Base-by-base conservation (phyloP, 2,888 invertebrate genomes). In the Coleophora flavipennella region DNA sequence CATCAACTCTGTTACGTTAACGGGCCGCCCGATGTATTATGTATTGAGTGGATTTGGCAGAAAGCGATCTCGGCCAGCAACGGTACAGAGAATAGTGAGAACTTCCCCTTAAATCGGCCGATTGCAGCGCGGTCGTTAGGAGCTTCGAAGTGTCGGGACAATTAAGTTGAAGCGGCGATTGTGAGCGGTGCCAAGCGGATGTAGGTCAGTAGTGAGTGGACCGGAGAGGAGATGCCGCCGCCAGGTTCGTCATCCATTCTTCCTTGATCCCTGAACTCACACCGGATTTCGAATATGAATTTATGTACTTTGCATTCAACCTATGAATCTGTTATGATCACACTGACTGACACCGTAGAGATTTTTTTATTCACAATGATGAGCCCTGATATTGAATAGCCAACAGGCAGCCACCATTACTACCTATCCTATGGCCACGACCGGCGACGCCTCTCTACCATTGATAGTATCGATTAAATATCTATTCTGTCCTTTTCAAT, bases 81-180 rank as follows among this genome's bases (percentile, higher is more conserved):
- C 14, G 10, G 57, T 60, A 58, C 63, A 61, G 65, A 62, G 57
- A 61, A 53, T 59, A 58, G 60, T 61, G 65, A 58, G 64, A 66
- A 60, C 59, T 60, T 53, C 74, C 72, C 66, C 77, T 79, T 76
- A 78, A 75, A 80, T 78, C 79, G 75, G 66, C 70, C 75, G 80
- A 79, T 78, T 81, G 81, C 77, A 64, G 75, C 75, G 67, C 71
- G 73, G 72, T 84, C 81, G 81, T 83, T 84, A 84, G 77, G 77
- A 76, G 74, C 68, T 28, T 57, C 76, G 67, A 73, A 83, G 84
- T 83, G 83, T 79, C 80, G 78, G 73, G 70, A 84, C 81, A 84
- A 84, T 84, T 84, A 84, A 83, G 81, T 78, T 80, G 80, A 80
- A 83, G 83, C 83, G 79, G 74, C 62, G 81, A 83, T 81, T 80